A percentile compares a stretch with the other conserved stretches of the same genome.
phyloP scores from a whole-genome alignment of 2,888 invertebrate species.

The Thalpophila matura region DNA sequence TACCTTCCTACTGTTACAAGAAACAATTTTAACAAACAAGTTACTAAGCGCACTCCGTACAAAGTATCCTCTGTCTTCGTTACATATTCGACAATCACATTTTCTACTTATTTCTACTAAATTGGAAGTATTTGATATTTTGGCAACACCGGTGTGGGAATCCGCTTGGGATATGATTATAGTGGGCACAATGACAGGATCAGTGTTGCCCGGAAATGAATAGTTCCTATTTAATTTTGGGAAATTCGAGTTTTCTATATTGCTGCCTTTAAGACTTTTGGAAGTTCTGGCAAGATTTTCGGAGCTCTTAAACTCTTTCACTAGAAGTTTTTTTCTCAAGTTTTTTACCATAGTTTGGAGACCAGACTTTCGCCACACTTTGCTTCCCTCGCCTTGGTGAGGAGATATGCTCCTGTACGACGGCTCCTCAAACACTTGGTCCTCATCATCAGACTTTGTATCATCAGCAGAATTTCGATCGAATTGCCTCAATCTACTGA shows the following conservation, averaged over 20 bases:
- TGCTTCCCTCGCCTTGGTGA: slow-evolving; percentile 55
- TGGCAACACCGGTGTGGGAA: slow-evolving; percentile 72
- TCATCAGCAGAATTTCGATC: slow-evolving; percentile 66
- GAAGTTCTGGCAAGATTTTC: slow-evolving; percentile 67
- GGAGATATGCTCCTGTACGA: slow-evolving; percentile 73
- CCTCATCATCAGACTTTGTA: slow-evolving; percentile 60
- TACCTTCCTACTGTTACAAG: slow-evolving; percentile 75
- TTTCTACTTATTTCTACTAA: slow-evolving; percentile 76
- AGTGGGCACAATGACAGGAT: slow-evolving; percentile 62
- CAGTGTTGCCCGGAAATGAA: slow-evolving; percentile 42
- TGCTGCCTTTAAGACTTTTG: slow-evolving; percentile 32
- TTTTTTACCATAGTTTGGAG: slow-evolving; percentile 70
- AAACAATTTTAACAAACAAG: slow-evolving; percentile 77
- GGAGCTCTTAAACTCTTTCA: slow-evolving; percentile 76
- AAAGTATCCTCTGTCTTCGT: slow-evolving; percentile 71
- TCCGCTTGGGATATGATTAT: slow-evolving; percentile 67
- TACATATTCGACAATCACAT: slow-evolving; percentile 87
- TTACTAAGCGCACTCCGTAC: slow-evolving; percentile 76
- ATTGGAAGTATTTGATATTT: slow-evolving; percentile 77
- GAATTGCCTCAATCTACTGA: slow-evolving; percentile 71
- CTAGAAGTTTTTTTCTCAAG: slow-evolving; percentile 77
- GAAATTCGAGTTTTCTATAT: slow-evolving; percentile 28
- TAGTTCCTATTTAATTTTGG: slow-evolving; percentile 64
- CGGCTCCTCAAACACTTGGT: slow-evolving; percentile 62
- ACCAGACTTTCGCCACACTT: slow-evolving; percentile 57